phyloP scores from a whole-genome alignment of 1,140 invertebrate species.

The Orussus abietinus region DNA sequence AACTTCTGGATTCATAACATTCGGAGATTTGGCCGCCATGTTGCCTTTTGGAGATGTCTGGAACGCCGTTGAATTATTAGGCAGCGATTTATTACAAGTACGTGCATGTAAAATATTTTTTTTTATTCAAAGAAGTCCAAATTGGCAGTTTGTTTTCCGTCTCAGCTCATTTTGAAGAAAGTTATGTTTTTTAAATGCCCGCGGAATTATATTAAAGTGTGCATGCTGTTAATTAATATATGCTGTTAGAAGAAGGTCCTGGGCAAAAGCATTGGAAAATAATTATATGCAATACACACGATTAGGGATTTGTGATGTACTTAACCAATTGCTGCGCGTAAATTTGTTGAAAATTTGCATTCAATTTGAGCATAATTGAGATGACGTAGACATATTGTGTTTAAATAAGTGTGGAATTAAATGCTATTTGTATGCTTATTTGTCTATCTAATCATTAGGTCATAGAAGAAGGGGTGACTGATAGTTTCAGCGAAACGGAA shows the following conservation, averaged over 20 bases:
- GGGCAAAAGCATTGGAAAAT: too few species aligned
- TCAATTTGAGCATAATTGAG: too few species aligned
- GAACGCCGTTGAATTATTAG: conserved; percentile 62
- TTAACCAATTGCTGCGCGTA: too few species aligned
- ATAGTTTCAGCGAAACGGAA: conserved; percentile 3
- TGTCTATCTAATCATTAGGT: not conserved
- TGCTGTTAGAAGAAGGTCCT: too few species aligned
- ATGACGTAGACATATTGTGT: too few species aligned
- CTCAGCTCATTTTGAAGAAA: conserved; percentile 28
- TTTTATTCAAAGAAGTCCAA: conserved; percentile 3
- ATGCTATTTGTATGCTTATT: too few species aligned
- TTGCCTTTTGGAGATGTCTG: conserved; percentile 70
- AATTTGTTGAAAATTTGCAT: too few species aligned
- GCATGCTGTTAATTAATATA: too few species aligned
- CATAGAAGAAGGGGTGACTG: conserved; percentile 22
- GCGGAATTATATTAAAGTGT: too few species aligned
- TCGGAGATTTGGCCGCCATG: conserved; percentile 62
- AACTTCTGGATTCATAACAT: conserved; percentile 59
- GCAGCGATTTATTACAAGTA: conserved; percentile 57
- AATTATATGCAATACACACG: too few species aligned
- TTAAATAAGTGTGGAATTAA: too few species aligned
- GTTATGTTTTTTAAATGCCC: conserved; percentile 49
- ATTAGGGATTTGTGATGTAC: too few species aligned
- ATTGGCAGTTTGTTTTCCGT: conserved; percentile 22
- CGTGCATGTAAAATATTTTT: conserved; percentile 44